Evolutionary conservation across 37 sponge, comb jelly and placozoan species (phyloP), one percentile per base, ranked within the genome.

Genomic region (Ephydatia muelleri): DNA sequence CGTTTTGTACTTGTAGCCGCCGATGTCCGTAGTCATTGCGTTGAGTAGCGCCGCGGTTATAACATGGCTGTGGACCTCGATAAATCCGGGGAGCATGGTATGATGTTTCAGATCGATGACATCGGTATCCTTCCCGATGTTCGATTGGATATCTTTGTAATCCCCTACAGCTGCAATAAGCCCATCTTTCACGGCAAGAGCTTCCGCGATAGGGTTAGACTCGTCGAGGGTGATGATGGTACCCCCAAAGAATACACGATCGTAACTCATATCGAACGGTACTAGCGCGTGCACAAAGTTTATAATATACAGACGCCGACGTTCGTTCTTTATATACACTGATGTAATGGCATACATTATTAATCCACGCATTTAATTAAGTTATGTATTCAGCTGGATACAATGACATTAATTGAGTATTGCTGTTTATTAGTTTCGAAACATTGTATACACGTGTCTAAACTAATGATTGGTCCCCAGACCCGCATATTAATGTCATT

Each of bases 51-150:
- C 81, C 0, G 14, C 0, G 0, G 82, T 38, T 28, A 73, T 21
- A 5, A 77, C 72, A 32, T 91, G 91, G n/a, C 37, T 34, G 48
- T 91, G 91, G 3, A 84, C 70, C 26, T 86, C 91, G 26, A 91
- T 91, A 27, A 91, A 82, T 23, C 91, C 91, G 6, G 91, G 91
- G 48, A 91, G 39, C 21, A 91, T 66, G 5, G 91, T 83, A 36
- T 90, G 27, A 34, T 72, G 70, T 31, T n/a, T 3, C 26, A 91
- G 75, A 31, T 77, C 32, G 8, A 83, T 57, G 13, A 87, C 64
- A 73, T 87, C 72, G 26, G 90, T 89, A 0, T 66, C 22, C 6
- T 28, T 29, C 21, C 76, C 81, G 40, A 29, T 49, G 27, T 25
- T 27, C 36, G 47, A 25, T 13, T 49, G 32, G 8, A 84, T 43